These are phyloP conservation scores for Syngnathus rostellatus DNA, from an alignment of 2,797 vertebrate species.

Conservation along the genomic window DNA sequence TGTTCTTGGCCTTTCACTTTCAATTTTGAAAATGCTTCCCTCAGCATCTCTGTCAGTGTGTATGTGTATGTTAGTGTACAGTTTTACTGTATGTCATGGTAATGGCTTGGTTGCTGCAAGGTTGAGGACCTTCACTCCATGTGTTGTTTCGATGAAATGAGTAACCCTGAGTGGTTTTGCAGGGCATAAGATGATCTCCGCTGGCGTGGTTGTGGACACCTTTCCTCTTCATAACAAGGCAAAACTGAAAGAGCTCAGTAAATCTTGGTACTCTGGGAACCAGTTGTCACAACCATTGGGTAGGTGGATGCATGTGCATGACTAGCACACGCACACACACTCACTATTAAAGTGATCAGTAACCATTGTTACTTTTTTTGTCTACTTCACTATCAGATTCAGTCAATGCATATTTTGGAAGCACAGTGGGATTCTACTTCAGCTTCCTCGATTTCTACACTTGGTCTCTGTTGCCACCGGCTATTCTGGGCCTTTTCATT, in stretches of 20 bases:
- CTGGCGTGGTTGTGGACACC: conserved; percentile 57
- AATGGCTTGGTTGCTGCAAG: background rate
- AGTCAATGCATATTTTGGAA: conserved; percentile 71
- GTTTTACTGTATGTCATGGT: background rate
- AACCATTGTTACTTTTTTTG: background rate
- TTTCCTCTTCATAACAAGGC: conserved; percentile 62
- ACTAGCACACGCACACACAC: background rate
- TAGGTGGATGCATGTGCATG: conserved; percentile 31
- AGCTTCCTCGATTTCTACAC: conserved; percentile 79
- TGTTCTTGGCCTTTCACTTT: conserved; percentile 13
- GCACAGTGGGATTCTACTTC: conserved; percentile 71
- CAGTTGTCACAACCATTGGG: conserved; percentile 71
- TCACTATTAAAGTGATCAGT: too few species aligned
- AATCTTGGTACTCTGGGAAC: conserved; percentile 68
- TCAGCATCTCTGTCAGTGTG: conserved; percentile 15
- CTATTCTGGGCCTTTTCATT: conserved; percentile 61
- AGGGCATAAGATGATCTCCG: conserved; percentile 69
- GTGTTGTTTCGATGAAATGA: background rate
- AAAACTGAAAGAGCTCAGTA: conserved; percentile 53
- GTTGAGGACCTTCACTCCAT: background rate
- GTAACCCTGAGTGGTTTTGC: conserved; percentile 19
- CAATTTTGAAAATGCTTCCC: conserved; percentile 9
- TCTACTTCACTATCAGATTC: conserved; percentile 49
- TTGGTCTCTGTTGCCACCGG: conserved; percentile 68
- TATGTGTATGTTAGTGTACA: conserved; percentile 1